Evolutionary conservation across 2,113 vertebrate genomes (phyloP).

Genomic region (Eubucco bourcierii): DNA sequence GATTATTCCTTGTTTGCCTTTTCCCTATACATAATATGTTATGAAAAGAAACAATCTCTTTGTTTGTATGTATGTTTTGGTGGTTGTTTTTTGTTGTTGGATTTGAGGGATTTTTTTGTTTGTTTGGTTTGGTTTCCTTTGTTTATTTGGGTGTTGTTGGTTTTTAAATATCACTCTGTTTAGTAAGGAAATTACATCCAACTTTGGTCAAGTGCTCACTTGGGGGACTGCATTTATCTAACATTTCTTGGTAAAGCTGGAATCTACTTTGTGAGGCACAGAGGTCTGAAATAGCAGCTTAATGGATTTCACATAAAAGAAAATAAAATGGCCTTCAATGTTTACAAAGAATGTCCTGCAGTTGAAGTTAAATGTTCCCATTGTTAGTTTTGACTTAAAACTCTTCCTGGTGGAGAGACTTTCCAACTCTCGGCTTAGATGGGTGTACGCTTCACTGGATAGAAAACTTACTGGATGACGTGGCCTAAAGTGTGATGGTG

Average conservation of each 20-base stretch:
- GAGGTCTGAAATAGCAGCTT: background rate
- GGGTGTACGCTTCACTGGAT: no score
- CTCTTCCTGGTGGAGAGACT: background rate
- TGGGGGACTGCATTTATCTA: background rate
- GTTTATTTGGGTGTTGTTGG: background rate
- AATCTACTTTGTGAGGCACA: background rate
- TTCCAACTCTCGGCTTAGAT: background rate
- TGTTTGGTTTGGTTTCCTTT: background rate
- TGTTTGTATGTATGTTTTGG: background rate
- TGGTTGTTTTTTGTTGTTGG: background rate
- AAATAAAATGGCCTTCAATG: background rate
- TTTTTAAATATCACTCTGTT: background rate
- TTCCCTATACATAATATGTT: background rate
- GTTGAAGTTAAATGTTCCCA: background rate
- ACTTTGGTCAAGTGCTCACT: background rate
- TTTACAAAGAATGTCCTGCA: background rate
- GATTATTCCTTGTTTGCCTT: background rate
- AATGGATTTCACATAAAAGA: background rate
- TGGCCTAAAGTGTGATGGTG: no score
- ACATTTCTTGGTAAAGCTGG: background rate
- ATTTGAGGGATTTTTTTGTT: background rate
- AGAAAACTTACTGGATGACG: no score
- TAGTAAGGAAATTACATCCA: background rate
- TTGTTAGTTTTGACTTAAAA: background rate
- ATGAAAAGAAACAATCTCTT: background rate